Evolutionary conservation across 2,888 invertebrate genomes (phyloP).

Genomic region (Lasiommata megera): DNA sequence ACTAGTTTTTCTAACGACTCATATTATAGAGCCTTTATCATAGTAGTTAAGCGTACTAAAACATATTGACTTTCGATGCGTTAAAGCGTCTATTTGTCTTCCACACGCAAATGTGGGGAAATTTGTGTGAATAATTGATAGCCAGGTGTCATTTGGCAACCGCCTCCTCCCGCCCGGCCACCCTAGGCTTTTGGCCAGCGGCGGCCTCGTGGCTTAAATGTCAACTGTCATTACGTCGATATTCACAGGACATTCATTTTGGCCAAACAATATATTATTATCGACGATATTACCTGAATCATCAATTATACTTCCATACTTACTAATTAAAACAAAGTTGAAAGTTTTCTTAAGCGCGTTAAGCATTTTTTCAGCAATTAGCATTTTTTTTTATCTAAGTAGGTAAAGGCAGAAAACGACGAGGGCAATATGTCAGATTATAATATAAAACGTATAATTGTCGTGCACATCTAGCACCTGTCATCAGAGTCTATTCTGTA

Average conservation of each 20-base stretch:
- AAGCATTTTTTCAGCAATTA: too few species aligned
- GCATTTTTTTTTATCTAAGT: too few species aligned
- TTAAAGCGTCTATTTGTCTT: conserved; percentile 74
- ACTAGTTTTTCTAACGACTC: too few species aligned
- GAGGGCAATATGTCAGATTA: too few species aligned
- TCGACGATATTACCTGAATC: neutral
- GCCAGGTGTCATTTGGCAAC: conserved; percentile 77
- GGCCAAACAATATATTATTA: neutral
- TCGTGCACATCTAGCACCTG: too few species aligned
- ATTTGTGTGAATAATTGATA: conserved; percentile 80
- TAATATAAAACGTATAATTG: too few species aligned
- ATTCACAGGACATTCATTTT: conserved; percentile 14
- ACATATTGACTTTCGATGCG: conserved; percentile 43
- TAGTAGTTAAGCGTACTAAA: neutral
- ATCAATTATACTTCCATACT: too few species aligned
- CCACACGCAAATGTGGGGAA: conserved; percentile 78
- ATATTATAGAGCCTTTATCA: too few species aligned
- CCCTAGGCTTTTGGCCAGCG: conserved; percentile 43
- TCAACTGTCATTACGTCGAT: conserved; percentile 39
- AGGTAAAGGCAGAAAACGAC: too few species aligned
- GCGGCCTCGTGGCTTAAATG: conserved; percentile 41
- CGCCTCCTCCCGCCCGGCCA: conserved; percentile 48
- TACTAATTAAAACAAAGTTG: too few species aligned
- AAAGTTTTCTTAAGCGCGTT: too few species aligned
- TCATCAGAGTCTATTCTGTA: too few species aligned